A percentile compares a stretch with the other conserved stretches of the same genome.
Conservation (phyloP, 2,797 vertebrate species). For the Numenius phaeopus region DNA sequence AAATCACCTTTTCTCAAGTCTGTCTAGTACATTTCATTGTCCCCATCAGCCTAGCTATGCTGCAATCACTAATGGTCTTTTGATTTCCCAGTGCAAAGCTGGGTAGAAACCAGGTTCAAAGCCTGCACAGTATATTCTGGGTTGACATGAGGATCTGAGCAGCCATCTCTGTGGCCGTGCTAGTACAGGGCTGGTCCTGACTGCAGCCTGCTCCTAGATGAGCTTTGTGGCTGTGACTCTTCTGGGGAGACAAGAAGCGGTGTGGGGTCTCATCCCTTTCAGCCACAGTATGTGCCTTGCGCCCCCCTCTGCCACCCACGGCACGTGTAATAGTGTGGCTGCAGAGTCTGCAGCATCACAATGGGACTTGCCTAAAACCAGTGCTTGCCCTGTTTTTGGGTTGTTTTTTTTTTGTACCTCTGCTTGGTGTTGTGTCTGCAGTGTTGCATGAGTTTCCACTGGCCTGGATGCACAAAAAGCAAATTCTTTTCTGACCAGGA, state of each 20-base stretch:
- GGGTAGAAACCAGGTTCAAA: background rate
- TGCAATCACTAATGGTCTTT: background rate
- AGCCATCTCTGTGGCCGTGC: background rate
- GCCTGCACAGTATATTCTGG: background rate
- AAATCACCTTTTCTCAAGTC: background rate
- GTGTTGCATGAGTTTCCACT: background rate
- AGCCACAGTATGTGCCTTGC: fast-evolving
- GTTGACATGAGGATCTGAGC: background rate
- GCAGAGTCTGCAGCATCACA: background rate
- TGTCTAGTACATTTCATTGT: background rate
- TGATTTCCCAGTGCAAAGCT: background rate
- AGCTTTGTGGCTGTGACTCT: background rate
- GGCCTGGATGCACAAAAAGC: background rate
- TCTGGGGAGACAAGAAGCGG: fast-evolving
- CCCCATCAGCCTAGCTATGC: background rate
- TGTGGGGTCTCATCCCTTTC: background rate
- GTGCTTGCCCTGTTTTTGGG: fast-evolving
- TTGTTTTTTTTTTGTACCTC: background rate
- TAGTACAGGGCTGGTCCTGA: background rate
- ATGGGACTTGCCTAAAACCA: background rate
- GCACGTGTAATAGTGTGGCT: background rate
- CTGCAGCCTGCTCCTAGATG: fast-evolving
- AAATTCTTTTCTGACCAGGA: background rate
- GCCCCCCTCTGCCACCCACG: background rate
- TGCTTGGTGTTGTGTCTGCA: background rate